Evolutionary conservation across 2,888 invertebrate species (phyloP).

Genomic region (Auanema freiburgensis): DNA sequence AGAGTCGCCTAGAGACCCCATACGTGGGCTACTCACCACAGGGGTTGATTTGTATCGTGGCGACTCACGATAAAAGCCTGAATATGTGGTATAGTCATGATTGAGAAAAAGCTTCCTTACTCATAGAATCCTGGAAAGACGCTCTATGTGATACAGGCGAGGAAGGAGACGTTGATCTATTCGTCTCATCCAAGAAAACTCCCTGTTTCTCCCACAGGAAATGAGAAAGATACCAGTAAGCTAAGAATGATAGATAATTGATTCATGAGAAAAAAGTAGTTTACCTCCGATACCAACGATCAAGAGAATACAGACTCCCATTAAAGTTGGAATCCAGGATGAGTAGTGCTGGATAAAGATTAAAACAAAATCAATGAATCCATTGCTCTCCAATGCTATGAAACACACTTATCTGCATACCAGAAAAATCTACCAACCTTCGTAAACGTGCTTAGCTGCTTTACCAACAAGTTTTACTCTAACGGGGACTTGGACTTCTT

Average conservation of each 20-base stretch:
- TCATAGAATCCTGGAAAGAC: too few species aligned
- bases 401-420: too few species aligned
- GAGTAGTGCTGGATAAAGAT: constrained; percentile 36
- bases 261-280: neutral
- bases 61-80: too few species aligned
- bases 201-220: constrained; percentile 16
- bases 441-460: constrained; percentile 37
- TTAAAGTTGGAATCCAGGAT: constrained; percentile 30
- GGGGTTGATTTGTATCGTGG: too few species aligned
- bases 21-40: too few species aligned
- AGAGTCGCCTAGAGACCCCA: too few species aligned
- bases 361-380: constrained; percentile 34
- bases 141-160: too few species aligned
- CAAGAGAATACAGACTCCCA: constrained; percentile 31
- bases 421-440: constrained; percentile 22
- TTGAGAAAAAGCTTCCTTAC: too few species aligned
- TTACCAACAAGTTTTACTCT: constrained; percentile 40
- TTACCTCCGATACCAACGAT: constrained; percentile 21
- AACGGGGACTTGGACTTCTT: constrained; percentile 34
- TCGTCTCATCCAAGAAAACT: constrained; percentile 12
- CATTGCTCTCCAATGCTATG: constrained; percentile 39
- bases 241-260: neutral
- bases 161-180: too few species aligned
- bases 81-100: too few species aligned
- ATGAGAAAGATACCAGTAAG: constrained; percentile 10